Evolutionary conservation across 2,797 vertebrate genomes (phyloP).

Genomic region (Dermochelys coriacea): DNA sequence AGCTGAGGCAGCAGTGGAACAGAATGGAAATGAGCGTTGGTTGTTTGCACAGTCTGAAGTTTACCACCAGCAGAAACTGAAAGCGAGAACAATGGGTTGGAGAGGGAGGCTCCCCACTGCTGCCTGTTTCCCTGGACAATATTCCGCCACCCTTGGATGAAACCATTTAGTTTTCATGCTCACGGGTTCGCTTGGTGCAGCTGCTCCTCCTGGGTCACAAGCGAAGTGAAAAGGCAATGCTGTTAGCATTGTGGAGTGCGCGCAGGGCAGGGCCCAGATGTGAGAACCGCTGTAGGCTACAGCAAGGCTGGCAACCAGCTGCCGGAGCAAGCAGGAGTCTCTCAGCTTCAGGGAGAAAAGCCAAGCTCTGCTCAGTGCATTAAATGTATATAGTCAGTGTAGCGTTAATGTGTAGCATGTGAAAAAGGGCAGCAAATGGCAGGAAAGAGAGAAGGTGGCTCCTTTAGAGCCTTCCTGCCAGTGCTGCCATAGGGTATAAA

Average conservation of each 20-base stretch:
- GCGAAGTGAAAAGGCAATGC: accelerated
- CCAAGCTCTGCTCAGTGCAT: not conserved
- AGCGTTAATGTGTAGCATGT: no score
- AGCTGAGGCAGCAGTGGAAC: not conserved
- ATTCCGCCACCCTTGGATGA: not conserved
- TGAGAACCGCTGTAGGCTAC: not conserved
- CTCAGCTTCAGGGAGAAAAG: not conserved
- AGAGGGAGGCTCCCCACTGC: not conserved
- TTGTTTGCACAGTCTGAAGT: not conserved
- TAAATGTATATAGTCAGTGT: accelerated
- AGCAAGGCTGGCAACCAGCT: not conserved
- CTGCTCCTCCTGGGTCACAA: not conserved
- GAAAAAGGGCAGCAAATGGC: not conserved
- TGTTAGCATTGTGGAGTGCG: not conserved
- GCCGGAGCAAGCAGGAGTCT: not conserved
- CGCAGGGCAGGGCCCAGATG: not conserved
- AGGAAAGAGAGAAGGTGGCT: not conserved
- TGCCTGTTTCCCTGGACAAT: not conserved
- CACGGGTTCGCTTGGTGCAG: not conserved
- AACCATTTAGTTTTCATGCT: not conserved
- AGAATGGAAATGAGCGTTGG: not conserved
- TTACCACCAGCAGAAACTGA: not conserved
- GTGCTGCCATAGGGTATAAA: not conserved
- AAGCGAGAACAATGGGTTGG: not conserved
- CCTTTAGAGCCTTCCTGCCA: not conserved